Evolutionary conservation across 2,888 invertebrate genomes (phyloP).

Genomic region (Drosophila mimica): DNA sequence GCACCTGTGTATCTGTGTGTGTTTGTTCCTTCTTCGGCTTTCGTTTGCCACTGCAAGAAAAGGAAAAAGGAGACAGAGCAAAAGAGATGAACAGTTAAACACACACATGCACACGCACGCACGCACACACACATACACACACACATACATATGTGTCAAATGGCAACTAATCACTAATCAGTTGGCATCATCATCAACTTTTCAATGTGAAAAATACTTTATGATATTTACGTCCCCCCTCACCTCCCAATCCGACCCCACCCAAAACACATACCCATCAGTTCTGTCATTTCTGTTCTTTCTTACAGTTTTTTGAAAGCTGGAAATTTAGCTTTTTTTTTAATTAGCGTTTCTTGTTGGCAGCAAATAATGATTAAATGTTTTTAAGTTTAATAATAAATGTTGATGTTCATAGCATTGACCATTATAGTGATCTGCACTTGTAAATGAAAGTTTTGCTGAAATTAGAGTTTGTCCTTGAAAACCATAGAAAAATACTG

Average conservation of each 20-base stretch:
- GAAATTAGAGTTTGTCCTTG: neutral
- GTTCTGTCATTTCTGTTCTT: neutral
- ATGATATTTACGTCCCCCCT: slow-evolving; percentile 23
- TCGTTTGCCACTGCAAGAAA: slow-evolving; percentile 41
- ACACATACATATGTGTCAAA: slow-evolving; percentile 58
- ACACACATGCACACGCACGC: neutral
- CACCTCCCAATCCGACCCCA: neutral
- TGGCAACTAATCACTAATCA: slow-evolving; percentile 77
- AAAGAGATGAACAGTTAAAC: neutral
- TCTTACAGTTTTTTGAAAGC: neutral
- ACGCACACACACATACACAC: neutral
- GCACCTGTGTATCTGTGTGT: slow-evolving; percentile 36
- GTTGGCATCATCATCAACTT: slow-evolving; percentile 60
- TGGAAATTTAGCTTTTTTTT: slow-evolving; percentile 3
- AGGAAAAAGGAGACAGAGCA: neutral
- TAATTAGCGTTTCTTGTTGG: neutral
- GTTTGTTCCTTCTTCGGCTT: slow-evolving; percentile 46
- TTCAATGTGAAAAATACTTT: slow-evolving; percentile 58
- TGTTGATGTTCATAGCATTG: neutral
- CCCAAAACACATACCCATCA: neutral
- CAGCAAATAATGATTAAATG: neutral
- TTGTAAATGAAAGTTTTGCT: neutral
- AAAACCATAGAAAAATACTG: neutral
- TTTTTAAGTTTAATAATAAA: neutral
- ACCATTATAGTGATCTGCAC: neutral